A percentile compares a stretch with the other conserved stretches of the same genome.
phyloP scores from a whole-genome alignment of 2,113 vertebrate genomes.

The Perca flavescens region DNA sequence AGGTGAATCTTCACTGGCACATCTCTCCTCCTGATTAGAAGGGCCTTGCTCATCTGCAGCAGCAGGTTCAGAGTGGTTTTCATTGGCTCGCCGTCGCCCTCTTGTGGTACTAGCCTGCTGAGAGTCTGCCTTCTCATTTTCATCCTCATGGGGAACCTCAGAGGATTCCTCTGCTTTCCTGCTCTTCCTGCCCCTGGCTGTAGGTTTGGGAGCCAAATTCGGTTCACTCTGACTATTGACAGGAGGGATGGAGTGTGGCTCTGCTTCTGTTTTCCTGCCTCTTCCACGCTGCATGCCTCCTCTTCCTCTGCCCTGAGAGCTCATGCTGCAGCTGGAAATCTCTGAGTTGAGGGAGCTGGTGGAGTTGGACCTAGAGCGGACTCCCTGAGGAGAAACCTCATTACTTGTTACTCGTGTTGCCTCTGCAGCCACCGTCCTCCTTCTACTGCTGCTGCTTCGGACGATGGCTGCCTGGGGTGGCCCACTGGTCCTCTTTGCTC shows the following conservation, averaged over 20 bases:
- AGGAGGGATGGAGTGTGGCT: background rate
- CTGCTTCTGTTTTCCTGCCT: constrained; percentile 43
- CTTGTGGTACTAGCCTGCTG: constrained; percentile 60
- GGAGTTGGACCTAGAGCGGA: constrained; percentile 57
- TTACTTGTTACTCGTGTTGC: background rate
- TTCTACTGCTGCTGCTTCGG: constrained; percentile 51
- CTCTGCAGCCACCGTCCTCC: constrained; percentile 48
- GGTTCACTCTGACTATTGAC: constrained; percentile 8
- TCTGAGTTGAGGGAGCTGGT: constrained; percentile 65
- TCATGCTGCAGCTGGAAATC: constrained; percentile 49
- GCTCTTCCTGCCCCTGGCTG: constrained; percentile 50
- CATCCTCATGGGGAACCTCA: background rate
- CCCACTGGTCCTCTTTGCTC: constrained; percentile 36
- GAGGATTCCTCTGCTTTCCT: constrained; percentile 23
- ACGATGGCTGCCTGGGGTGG: background rate
- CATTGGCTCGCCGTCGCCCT: constrained; percentile 45
- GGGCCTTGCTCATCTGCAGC: constrained; percentile 23
- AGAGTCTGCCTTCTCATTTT: constrained; percentile 20
- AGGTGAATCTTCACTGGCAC: constrained; percentile 4
- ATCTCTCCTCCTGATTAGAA: constrained; percentile 21
- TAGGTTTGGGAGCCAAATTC: constrained; percentile 14
- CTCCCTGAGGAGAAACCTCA: constrained; percentile 21
- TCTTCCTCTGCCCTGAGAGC: constrained; percentile 57
- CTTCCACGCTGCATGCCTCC: constrained; percentile 57
- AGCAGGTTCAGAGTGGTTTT: background rate